Conservation (phyloP, 2,113 vertebrate species). For the Scatophagus argus region DNA sequence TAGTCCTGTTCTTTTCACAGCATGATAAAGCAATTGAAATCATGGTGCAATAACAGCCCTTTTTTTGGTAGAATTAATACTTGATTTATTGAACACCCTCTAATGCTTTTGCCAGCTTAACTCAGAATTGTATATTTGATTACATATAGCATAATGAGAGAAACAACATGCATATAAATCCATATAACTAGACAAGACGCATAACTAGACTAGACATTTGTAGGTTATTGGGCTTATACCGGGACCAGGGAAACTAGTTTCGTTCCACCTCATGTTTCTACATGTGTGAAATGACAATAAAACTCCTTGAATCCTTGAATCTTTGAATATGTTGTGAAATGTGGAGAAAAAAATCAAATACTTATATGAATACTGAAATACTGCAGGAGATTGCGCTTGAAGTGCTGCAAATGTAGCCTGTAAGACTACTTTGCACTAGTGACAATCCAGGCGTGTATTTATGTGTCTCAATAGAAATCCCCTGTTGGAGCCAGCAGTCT, state of each 20-base stretch:
- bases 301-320: too few species aligned
- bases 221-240: too few species aligned
- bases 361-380: neutral
- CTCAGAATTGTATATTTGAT: neutral
- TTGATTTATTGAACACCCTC: neutral
- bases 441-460: conserved; percentile 47
- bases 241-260: too few species aligned
- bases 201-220: too few species aligned
- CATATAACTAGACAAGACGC: too few species aligned
- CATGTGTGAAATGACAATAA: too few species aligned
- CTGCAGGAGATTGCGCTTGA: neutral
- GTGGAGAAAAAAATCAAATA: neutral
- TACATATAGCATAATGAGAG: neutral
- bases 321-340: neutral
- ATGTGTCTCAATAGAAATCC: conserved; percentile 73
- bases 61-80: neutral
- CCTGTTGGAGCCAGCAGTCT: conserved; percentile 73
- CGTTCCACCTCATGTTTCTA: too few species aligned
- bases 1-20: neutral
- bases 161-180: too few species aligned
- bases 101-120: too few species aligned
- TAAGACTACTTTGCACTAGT: conserved; percentile 17
- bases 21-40: conserved; percentile 37
- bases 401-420: conserved; percentile 8
- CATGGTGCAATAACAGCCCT: neutral